Evolutionary conservation across 37 sponge, comb jelly and placozoan genomes (phyloP).

Genomic region (Beroe ovata): DNA sequence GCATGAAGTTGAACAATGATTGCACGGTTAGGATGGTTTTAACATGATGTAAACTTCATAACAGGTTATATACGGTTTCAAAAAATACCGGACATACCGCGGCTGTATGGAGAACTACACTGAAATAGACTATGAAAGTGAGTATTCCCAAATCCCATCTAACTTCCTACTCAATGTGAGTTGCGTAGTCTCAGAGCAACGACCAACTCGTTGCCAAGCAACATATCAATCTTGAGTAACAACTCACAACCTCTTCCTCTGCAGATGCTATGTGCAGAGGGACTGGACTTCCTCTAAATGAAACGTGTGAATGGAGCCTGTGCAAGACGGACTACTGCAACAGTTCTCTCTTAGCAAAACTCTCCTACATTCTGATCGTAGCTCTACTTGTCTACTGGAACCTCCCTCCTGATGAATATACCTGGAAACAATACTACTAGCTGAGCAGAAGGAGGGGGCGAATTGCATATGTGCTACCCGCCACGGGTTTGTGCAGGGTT

Average conservation of each 20-base stretch:
- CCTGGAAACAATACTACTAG: too few relatives aligned
- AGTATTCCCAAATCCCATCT: too few relatives aligned
- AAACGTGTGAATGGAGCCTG: constrained; percentile 60
- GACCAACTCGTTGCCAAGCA: too few relatives aligned
- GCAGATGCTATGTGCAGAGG: constrained; percentile 64
- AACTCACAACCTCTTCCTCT: too few relatives aligned
- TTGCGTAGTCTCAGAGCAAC: too few relatives aligned
- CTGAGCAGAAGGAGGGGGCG: too few relatives aligned
- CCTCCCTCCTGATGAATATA: not conserved
- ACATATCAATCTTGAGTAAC: not conserved
- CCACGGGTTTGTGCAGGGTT: too few relatives aligned
- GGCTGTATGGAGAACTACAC: constrained; percentile 67
- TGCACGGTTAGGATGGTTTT: too few relatives aligned
- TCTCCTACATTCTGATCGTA: not conserved
- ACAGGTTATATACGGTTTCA: constrained; percentile 53
- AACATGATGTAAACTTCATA: too few relatives aligned
- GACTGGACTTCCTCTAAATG: constrained; percentile 59
- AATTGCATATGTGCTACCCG: too few relatives aligned
- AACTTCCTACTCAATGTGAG: too few relatives aligned
- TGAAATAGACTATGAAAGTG: constrained; percentile 44
- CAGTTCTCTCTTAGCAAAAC: not conserved
- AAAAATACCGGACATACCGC: constrained; percentile 52
- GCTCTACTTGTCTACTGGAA: constrained; percentile 12
- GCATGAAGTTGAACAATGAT: too few relatives aligned
- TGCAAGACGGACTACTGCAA: constrained; percentile 62